phyloP scores from a whole-genome alignment of 2,888 invertebrate species.

The Clivina fossor region DNA sequence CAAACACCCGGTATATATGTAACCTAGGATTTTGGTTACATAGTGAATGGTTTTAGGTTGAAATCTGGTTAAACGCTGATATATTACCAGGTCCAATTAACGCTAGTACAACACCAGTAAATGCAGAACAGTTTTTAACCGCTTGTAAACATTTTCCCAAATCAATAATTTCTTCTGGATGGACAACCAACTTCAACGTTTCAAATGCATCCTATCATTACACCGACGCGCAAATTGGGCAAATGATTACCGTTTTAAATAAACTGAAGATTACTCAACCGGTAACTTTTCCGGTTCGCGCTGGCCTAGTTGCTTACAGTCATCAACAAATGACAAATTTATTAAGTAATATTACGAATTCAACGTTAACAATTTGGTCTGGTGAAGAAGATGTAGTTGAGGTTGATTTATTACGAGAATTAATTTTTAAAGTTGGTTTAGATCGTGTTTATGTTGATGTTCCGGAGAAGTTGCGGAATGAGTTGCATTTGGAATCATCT shows the following conservation, averaged over 20 bases:
- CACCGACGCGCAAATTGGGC: slow-evolving; percentile 63
- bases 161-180: slow-evolving; percentile 76
- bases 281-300: slow-evolving; percentile 80
- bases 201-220: slow-evolving; percentile 61
- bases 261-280: slow-evolving; percentile 58
- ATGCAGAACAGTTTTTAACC: slow-evolving; percentile 64
- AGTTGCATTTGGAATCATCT: slow-evolving; percentile 53
- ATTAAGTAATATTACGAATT: slow-evolving; percentile 57
- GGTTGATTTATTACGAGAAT: slow-evolving; percentile 62
- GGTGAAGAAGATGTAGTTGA: slow-evolving; percentile 67
- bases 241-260: slow-evolving; percentile 65
- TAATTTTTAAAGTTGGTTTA: slow-evolving; percentile 68
- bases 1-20: too few relatives aligned
- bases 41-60: too few relatives aligned
- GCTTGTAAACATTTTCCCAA: slow-evolving; percentile 60
- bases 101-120: slow-evolving; percentile 61
- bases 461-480: slow-evolving; percentile 61
- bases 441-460: slow-evolving; percentile 77
- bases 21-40: too few relatives aligned
- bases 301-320: slow-evolving; percentile 69
- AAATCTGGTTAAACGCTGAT: slow-evolving; percentile 85
- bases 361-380: slow-evolving; percentile 82
- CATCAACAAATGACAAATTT: slow-evolving; percentile 62
- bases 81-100: slow-evolving; percentile 76
- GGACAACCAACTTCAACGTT: slow-evolving; percentile 73